phyloP scores from a whole-genome alignment of 2,113 vertebrate genomes.

The Varanus salvator region DNA sequence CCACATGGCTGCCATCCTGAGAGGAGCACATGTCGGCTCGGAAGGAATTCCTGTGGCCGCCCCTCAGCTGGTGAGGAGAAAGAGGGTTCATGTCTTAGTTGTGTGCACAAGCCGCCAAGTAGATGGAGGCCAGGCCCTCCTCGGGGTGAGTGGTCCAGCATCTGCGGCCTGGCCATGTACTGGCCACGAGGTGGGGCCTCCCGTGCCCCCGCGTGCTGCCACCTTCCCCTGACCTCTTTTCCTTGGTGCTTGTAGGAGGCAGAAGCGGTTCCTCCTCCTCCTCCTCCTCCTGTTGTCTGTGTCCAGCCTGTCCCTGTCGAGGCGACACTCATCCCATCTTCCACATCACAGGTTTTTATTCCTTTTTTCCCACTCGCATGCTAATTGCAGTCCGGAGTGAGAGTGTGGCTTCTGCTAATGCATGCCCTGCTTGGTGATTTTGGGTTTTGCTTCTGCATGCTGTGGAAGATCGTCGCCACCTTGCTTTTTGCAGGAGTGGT shows the following conservation, averaged over 20 bases:
- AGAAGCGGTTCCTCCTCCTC: slow-evolving; percentile 88
- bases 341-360: slow-evolving; percentile 90
- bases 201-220: neutral
- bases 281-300: slow-evolving; percentile 91
- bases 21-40: too few species aligned
- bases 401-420: neutral
- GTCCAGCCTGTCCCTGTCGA: slow-evolving; percentile 92
- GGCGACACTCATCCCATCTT: slow-evolving; percentile 87
- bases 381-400: slow-evolving; percentile 38
- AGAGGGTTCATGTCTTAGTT: too few species aligned
- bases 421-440: neutral
- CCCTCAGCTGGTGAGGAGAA: neutral
- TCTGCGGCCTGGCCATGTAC: neutral
- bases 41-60: neutral
- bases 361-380: slow-evolving; percentile 66
- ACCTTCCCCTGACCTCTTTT: slow-evolving; percentile 72
- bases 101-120: too few species aligned
- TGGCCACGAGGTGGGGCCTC: neutral
- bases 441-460: neutral
- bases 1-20: neutral
- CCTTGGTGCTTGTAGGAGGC: slow-evolving; percentile 89
- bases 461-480: neutral
- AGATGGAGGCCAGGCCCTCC: too few species aligned
- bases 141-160: too few species aligned
- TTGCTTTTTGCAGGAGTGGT: neutral